Evolutionary conservation across 2,113 vertebrate genomes (phyloP).

Genomic region (Actenoides hombroni): DNA sequence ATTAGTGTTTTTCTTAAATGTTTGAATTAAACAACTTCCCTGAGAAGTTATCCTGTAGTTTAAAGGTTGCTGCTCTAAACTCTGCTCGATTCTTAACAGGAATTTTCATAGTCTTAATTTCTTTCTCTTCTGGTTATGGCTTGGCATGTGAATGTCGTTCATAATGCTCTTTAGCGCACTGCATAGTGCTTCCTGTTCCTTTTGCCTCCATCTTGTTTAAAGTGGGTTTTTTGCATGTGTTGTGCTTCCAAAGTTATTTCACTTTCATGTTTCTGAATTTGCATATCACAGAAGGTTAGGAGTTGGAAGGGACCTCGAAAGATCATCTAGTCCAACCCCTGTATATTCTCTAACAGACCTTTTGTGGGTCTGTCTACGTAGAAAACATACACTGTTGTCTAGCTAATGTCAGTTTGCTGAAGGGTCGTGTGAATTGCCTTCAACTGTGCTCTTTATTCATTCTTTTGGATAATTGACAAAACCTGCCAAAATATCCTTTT

Average conservation of each 20-base stretch:
- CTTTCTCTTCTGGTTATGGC: background rate
- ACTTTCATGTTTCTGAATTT: background rate
- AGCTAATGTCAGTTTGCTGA: background rate
- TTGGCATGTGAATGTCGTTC: background rate
- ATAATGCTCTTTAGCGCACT: accelerated
- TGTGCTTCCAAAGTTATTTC: background rate
- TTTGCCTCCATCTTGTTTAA: background rate
- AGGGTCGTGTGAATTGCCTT: background rate
- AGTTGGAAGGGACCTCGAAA: no score
- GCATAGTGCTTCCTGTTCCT: background rate
- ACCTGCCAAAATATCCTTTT: background rate
- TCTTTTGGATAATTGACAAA: background rate
- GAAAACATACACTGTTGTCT: background rate
- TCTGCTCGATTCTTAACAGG: background rate
- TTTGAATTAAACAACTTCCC: background rate
- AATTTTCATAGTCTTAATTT: background rate
- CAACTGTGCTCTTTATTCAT: background rate
- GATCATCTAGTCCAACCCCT: no score
- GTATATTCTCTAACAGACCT: background rate
- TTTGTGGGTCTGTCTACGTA: background rate
- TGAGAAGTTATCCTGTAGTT: background rate
- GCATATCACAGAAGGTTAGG: no score
- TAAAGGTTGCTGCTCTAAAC: background rate
- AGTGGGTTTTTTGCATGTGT: background rate
- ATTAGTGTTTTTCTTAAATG: background rate